These are phyloP conservation scores for Philaenus spumarius DNA, from an alignment of 1,140 invertebrate species.

Conservation along the genomic window DNA sequence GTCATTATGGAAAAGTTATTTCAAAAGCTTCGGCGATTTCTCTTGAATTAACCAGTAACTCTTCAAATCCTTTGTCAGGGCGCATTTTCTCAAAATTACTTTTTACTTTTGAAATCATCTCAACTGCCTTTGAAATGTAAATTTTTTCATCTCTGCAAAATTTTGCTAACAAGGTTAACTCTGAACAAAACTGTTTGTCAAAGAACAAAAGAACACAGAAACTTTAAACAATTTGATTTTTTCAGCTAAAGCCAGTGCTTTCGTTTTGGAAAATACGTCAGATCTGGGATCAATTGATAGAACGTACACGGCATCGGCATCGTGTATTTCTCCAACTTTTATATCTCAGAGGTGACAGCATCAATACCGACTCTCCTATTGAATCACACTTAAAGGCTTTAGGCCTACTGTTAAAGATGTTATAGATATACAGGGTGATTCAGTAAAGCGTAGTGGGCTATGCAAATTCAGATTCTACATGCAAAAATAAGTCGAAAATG, in stretches of 20 bases:
- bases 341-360: conserved; percentile 4
- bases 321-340: conserved; percentile 14
- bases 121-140: conserved; percentile 6
- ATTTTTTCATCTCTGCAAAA: conserved; percentile 11
- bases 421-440: too few relatives aligned
- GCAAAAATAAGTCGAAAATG: too few relatives aligned
- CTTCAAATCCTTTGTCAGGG: conserved; percentile 9
- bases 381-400: conserved; percentile 12
- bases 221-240: conserved; percentile 15
- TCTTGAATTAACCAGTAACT: conserved; percentile 5
- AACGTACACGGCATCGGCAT: conserved; percentile 3
- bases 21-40: conserved; percentile 18
- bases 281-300: background rate
- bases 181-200: conserved; percentile 15
- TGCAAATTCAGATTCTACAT: too few relatives aligned
- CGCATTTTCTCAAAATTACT: conserved; percentile 6
- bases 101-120: background rate
- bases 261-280: conserved; percentile 1
- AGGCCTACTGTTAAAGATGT: too few relatives aligned
- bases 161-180: conserved; percentile 19
- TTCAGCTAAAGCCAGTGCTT: conserved; percentile 10
- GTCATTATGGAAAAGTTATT: background rate
- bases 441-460: too few relatives aligned
- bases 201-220: conserved; percentile 10
- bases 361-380: conserved; percentile 22